Conservation (phyloP, 2,797 vertebrate species). For the Onychomys leucogaster region DNA sequence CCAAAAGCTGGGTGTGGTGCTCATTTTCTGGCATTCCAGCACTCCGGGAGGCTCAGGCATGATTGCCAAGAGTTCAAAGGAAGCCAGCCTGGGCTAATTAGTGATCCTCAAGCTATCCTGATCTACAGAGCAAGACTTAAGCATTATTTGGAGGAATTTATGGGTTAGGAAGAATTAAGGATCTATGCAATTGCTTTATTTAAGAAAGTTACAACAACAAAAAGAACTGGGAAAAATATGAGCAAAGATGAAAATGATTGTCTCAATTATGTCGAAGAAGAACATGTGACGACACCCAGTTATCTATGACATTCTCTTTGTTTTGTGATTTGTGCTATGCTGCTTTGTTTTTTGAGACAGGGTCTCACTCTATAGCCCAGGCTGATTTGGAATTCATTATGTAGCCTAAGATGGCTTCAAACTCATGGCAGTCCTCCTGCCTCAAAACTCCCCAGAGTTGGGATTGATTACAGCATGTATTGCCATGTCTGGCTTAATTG, state of each 20-base stretch:
- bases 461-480: neutral
- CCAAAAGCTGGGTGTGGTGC: neutral
- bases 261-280: neutral
- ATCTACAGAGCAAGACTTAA: neutral
- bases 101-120: neutral
- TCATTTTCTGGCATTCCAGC: neutral
- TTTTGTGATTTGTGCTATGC: neutral
- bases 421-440: neutral
- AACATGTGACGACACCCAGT: neutral
- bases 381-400: neutral
- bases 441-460: neutral
- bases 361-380: neutral
- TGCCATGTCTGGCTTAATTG: neutral
- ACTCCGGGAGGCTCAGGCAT: neutral
- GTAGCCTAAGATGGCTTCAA: neutral
- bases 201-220: constrained; percentile 16
- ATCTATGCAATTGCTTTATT: constrained; percentile 6
- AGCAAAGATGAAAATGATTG: neutral
- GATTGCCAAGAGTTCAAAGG: neutral
- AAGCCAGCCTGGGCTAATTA: neutral
- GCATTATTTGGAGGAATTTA: neutral
- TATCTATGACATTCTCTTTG: neutral
- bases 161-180: constrained; percentile 1
- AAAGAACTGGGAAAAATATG: constrained; percentile 41
- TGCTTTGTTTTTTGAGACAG: neutral